Evolutionary conservation across 2,888 invertebrate genomes (phyloP), one percentile per base, ranked within the genome.

Genomic region (Drosophila leonis): DNA sequence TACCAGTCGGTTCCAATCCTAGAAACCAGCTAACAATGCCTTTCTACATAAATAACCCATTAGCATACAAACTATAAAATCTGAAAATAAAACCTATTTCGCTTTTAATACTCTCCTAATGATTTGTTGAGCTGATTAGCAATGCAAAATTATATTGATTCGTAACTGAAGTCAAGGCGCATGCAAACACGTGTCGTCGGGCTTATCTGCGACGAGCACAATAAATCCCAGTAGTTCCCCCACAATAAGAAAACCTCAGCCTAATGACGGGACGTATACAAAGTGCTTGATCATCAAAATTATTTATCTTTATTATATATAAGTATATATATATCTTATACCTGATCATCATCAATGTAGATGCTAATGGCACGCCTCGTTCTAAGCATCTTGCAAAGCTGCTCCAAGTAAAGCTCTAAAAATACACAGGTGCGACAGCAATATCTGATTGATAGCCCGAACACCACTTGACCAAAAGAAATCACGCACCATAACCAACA

Each of bases 331-430:
- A 41, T 54, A 60, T 67, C 35, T 52, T 72, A 63, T 83, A 84
- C 83, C 85, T 85, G 85, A 33, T 79, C 79, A 65, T 83, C 78
- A 13, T 85, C 85, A 67, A 85, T 80, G 39, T 80, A 72, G 67
- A 85, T 82, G 65, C 78, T 83, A 56, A 85, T 69, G 31, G 68
- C 71, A 55, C 80, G 85, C 41, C 82, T 72, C 15, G 70, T 31
- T 75, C 83, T 74, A 61, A 80, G 85, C 83, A 84, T 84, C 74
- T 35, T 72, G 33, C 44, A 31, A 60, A 51, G 51, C 65, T 37
- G 62, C 54, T 75, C 63, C 20, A 63, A 61, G 60, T 68, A 70
- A 68, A 67, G 54, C 56, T 27, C 69, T 63, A 33, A 31, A 57
- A 52, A 62, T 62, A 69, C 15, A 55, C 12, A 48, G 4, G 4